These are phyloP conservation scores for Macroglossus sobrinus DNA, from an alignment of 2,113 vertebrate genomes.

Conservation along the genomic window DNA sequence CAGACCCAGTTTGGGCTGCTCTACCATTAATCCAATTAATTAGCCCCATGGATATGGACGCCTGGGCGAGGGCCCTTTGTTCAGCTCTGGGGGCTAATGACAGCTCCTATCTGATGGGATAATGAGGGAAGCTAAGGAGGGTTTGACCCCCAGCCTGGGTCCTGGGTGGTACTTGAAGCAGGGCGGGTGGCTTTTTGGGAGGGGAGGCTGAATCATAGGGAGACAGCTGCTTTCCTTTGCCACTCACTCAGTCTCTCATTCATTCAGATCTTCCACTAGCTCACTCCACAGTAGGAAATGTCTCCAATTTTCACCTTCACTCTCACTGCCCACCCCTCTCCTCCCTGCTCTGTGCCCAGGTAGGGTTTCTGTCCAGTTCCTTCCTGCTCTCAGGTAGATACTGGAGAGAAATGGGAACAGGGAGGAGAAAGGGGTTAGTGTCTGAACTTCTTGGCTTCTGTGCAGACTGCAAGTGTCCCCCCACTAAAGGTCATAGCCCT, in stretches of 20 bases:
- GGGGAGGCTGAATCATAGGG: not conserved
- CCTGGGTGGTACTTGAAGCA: slow-evolving; percentile 8
- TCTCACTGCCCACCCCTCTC: not conserved
- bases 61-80: slow-evolving; percentile 92
- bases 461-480: too few relatives aligned
- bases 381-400: too few relatives aligned
- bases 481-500: not conserved
- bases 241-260: not conserved
- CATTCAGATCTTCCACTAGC: not conserved
- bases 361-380: not conserved
- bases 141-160: slow-evolving; percentile 76
- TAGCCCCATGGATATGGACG: slow-evolving; percentile 92
- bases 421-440: not conserved
- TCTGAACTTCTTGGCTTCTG: not conserved
- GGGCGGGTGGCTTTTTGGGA: slow-evolving; percentile 37
- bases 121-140: slow-evolving; percentile 80
- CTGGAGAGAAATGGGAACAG: accelerated
- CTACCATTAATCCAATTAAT: slow-evolving; percentile 99
- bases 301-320: not conserved
- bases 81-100: slow-evolving; percentile 82
- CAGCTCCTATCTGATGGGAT: slow-evolving; percentile 79
- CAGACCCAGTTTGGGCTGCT: slow-evolving; percentile 91
- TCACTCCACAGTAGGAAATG: accelerated
- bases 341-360: not conserved
- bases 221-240: slow-evolving; percentile 1